Percentiles rank a stretch among this genome's conserved stretches.
phyloP scores from a whole-genome alignment of 2,888 invertebrate genomes.

The Temnothorax unifasciatus region DNA sequence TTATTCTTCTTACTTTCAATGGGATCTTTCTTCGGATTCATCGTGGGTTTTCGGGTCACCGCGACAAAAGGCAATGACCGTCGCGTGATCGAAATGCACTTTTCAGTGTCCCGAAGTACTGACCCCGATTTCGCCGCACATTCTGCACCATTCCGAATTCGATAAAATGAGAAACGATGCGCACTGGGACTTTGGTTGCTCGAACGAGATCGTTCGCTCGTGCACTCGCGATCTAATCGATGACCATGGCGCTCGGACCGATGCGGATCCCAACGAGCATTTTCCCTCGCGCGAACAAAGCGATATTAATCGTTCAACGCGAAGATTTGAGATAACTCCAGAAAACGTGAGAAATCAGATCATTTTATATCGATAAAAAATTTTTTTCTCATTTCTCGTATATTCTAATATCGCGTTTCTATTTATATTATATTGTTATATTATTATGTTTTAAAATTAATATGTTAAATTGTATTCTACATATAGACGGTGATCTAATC shows the following conservation, averaged over 20 bases:
- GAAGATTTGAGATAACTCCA: not conserved
- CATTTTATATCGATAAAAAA: not conserved
- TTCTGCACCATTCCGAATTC: constrained; percentile 51
- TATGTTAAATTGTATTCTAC: not conserved
- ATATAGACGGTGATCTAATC: not conserved
- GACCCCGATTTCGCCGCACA: constrained; percentile 72
- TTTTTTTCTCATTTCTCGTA: not conserved
- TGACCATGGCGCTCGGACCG: not conserved
- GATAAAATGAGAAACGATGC: constrained; percentile 54
- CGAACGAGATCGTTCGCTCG: constrained; percentile 14
- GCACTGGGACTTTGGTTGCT: not conserved
- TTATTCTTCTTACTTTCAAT: constrained; percentile 16
- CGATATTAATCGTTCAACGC: constrained; percentile 4
- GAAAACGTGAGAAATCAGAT: not conserved
- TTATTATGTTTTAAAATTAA: not conserved
- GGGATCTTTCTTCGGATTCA: constrained; percentile 53
- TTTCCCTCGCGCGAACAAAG: not conserved
- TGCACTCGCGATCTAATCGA: constrained; percentile 12
- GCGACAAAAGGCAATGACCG: constrained; percentile 67
- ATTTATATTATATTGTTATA: not conserved
- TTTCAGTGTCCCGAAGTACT: constrained; percentile 78
- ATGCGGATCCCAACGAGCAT: not conserved
- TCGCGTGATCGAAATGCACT: constrained; percentile 77
- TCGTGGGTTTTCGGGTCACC: constrained; percentile 73
- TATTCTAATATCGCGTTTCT: not conserved